Base-by-base conservation (phyloP, 2,797 vertebrate genomes). In the Salmo trutta region DNA sequence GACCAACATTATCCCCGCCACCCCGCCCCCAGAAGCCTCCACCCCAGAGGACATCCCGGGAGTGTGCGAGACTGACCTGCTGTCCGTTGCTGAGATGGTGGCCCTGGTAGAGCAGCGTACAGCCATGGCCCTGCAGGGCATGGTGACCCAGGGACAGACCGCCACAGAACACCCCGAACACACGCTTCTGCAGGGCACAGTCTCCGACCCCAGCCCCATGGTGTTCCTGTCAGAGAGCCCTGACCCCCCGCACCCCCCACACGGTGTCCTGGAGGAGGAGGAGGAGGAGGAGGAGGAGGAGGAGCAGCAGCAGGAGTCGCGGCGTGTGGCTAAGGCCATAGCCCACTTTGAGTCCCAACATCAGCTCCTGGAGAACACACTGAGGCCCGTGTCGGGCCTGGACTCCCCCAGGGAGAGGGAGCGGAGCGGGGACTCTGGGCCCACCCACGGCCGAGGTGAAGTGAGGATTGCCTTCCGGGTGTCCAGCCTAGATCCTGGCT, bases 21-120 rank as follows among this genome's bases (percentile, higher is more conserved):
- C 85, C 0, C 85, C 54, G 16, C 65, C 71, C 21, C 4, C 41
- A 16, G 77, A 76, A 6, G 77, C 79, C 0, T 67, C 75, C 0
- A 84, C 81, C 1, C 59, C 88, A 0, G 90, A 93, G 6, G 91
- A 93, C 64, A 14, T 14, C 41, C 41, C 10, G 10, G 93, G 87
- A 19, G 82, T 89, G 0, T 91, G 82, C 0, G 94, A 96, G 27
- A 91, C 95, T 0, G 97, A 99, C 83, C 90, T 98, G 78, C 92
- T 98, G 15, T 98, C 97, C 0, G 98, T 99, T 74, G 97, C 97
- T 0, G 96, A 99, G 88, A 98, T 99, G 97, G 97, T 99, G 82
- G 98, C 98, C 0, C 83, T 97, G 87, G 97, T 98, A 14, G 97
- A 99, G 85, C 96, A 94, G 90, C 92, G 97, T 76, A 94, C 96